Conservation (phyloP, 2,113 vertebrate genomes). For the Psephotus haematonotus region DNA sequence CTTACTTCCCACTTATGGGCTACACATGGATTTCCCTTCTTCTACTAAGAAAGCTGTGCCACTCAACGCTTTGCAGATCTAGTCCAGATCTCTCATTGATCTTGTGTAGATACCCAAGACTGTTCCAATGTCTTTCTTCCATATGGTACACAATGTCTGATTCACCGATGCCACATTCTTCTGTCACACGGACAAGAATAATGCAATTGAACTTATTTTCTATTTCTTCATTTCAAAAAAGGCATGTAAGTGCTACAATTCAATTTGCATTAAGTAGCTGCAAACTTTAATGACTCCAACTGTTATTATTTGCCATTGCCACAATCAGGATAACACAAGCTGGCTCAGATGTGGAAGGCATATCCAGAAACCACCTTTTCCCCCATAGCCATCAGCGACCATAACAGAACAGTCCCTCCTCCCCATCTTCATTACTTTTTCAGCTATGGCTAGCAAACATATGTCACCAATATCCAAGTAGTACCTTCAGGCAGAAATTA, state of each 20-base stretch:
- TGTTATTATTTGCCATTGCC: not conserved
- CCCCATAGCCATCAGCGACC: not conserved
- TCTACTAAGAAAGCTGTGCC: not conserved
- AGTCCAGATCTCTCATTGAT: not conserved
- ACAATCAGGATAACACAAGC: not conserved
- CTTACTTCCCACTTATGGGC: not conserved
- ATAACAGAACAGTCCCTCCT: not conserved
- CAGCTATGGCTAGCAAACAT: not conserved
- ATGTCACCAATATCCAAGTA: not conserved
- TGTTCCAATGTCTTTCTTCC: not conserved
- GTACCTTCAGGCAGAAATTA: not conserved
- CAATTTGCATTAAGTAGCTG: not conserved
- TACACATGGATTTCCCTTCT: not conserved
- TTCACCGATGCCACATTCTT: not conserved
- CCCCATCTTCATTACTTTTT: not conserved
- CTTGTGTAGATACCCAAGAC: not conserved
- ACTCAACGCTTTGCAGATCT: not conserved
- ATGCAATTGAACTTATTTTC: not conserved
- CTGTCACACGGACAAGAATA: not conserved
- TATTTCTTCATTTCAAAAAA: not conserved
- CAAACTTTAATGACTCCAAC: not conserved
- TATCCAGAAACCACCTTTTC: not conserved
- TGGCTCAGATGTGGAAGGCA: not conserved
- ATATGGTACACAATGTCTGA: accelerated
- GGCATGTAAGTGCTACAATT: accelerated